Percentiles rank a stretch among this genome's conserved stretches.
phyloP scores from a whole-genome alignment of 1,140 invertebrate species.

The Hyphantria cunea region DNA sequence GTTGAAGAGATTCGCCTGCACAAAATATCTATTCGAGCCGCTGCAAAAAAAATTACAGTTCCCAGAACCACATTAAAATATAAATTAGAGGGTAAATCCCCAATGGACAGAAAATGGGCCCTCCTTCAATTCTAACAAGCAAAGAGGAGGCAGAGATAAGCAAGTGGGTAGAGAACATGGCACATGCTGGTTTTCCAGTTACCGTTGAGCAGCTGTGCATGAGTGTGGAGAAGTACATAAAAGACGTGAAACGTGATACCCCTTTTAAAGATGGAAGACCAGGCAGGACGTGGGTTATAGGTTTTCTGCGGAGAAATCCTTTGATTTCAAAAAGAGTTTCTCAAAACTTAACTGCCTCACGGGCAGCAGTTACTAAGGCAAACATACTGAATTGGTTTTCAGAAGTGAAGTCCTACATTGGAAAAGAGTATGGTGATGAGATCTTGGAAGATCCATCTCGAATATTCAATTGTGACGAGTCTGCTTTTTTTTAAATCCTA shows the following conservation, averaged over 20 bases:
- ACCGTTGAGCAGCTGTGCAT: conserved; percentile 27
- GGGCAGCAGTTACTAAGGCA: too few species aligned
- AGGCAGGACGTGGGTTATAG: conserved; percentile 27
- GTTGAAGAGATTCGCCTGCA: conserved; percentile 31
- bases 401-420: not conserved
- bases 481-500: conserved; percentile 36
- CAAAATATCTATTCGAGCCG: conserved; percentile 34
- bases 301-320: not conserved
- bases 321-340: not conserved
- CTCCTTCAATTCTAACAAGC: not conserved
- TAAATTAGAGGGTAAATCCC: not conserved
- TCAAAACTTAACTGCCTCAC: not conserved
- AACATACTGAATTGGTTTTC: not conserved
- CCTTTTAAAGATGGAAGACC: conserved; percentile 34
- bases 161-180: conserved; percentile 26
- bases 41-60: conserved; percentile 36
- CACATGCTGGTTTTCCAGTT: conserved; percentile 28
- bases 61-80: conserved; percentile 24
- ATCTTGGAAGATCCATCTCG: conserved; percentile 25
- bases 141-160: not conserved
- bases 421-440: not conserved
- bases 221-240: conserved; percentile 30
- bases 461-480: conserved; percentile 32
- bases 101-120: not conserved
- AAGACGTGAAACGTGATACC: conserved; percentile 20